Evolutionary conservation across 2,797 vertebrate species (phyloP).

Genomic region (Luscinia luscinia): DNA sequence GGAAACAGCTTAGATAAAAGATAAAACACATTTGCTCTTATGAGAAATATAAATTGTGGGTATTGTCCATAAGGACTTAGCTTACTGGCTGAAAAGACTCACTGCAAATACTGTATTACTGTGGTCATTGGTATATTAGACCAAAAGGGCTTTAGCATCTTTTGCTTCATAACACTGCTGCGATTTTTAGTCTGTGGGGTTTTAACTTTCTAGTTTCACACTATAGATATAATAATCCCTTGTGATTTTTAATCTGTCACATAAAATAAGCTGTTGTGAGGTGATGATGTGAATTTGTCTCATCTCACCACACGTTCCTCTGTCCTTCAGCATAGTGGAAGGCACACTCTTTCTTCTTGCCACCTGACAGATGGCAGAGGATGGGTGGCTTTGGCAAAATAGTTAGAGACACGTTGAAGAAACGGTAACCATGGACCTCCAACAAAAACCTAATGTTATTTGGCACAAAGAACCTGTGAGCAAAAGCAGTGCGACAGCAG

Average conservation of each 20-base stretch:
- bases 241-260: background rate
- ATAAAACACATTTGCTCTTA: background rate
- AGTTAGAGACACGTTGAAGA: background rate
- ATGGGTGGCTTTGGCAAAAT: constrained; percentile 36
- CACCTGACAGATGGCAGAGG: background rate
- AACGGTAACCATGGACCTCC: background rate
- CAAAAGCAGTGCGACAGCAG: background rate
- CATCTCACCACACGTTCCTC: background rate
- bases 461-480: background rate
- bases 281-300: background rate
- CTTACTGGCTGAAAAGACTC: background rate
- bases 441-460: background rate
- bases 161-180: background rate
- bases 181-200: background rate
- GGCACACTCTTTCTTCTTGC: background rate
- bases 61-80: background rate
- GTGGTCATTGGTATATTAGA: background rate
- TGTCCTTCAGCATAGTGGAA: background rate
- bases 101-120: background rate
- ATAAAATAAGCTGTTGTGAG: constrained; percentile 34
- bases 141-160: background rate
- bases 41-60: background rate
- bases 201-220: constrained; percentile 3
- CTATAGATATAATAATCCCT: background rate
- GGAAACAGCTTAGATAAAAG: constrained; percentile 9